These are phyloP conservation scores for Macrophya annulata DNA, from an alignment of 2,888 invertebrate species.

Conservation along the genomic window DNA sequence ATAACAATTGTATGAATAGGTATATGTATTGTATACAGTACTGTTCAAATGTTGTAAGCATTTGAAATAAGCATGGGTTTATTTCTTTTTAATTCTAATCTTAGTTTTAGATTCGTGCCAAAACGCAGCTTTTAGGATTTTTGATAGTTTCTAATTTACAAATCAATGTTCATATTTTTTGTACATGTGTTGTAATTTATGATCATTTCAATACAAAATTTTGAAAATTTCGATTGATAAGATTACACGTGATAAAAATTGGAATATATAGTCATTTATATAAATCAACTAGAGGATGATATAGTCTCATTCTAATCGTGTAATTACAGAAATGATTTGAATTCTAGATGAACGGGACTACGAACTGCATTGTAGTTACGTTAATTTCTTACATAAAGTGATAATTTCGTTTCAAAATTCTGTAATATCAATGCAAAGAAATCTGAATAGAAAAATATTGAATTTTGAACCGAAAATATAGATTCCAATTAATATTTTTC, in stretches of 20 bases:
- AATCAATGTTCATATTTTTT: too few relatives aligned
- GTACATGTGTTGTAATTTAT: too few relatives aligned
- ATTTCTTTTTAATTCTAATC: background rate
- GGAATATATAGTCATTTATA: too few relatives aligned
- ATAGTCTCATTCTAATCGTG: background rate
- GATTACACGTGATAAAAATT: too few relatives aligned
- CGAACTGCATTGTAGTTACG: background rate
- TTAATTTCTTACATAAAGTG: background rate
- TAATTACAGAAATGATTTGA: conserved; percentile 1
- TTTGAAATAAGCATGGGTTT: background rate
- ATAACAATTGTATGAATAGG: background rate
- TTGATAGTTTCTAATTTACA: background rate
- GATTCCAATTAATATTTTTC: background rate
- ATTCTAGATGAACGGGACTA: background rate
- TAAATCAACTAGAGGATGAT: background rate
- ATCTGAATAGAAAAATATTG: background rate
- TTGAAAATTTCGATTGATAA: too few relatives aligned
- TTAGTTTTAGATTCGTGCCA: background rate
- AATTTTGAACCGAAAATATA: background rate
- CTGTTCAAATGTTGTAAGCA: background rate
- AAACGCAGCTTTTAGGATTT: background rate
- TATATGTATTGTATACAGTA: background rate
- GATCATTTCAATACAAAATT: too few relatives aligned
- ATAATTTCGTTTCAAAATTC: background rate
- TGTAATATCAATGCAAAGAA: background rate